phyloP scores from a whole-genome alignment of 1,140 invertebrate species.

The Monomorium pharaonis region DNA sequence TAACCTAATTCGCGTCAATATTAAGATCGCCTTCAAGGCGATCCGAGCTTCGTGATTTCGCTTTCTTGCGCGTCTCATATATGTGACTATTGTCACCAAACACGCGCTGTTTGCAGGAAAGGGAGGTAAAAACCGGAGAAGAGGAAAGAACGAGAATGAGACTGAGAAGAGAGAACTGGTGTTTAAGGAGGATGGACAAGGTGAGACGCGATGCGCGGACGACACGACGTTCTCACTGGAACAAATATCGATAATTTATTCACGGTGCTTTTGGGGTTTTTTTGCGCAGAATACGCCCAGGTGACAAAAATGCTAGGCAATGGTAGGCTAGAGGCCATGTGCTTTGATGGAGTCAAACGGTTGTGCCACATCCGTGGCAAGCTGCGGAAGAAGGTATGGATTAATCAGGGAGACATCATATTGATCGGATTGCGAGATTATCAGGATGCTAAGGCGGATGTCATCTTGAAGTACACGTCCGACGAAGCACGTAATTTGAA shows the following conservation, averaged over 20 bases:
- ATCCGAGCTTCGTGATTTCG: neutral
- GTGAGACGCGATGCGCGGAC: constrained; percentile 75
- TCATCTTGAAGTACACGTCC: constrained; percentile 99
- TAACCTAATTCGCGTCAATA: constrained; percentile 72
- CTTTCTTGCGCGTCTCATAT: neutral
- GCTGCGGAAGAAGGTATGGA: constrained; percentile 99
- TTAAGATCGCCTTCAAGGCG: constrained; percentile 35
- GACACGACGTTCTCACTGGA: neutral
- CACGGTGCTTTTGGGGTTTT: constrained; percentile 4
- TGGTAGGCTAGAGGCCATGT: constrained; percentile 99
- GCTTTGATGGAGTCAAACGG: constrained; percentile 99
- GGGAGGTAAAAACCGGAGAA: constrained; percentile 99
- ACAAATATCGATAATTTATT: neutral
- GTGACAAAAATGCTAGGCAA: constrained; percentile 99
- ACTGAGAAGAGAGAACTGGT: constrained; percentile 99
- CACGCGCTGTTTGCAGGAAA: constrained; percentile 89
- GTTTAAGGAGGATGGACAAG: constrained; percentile 99
- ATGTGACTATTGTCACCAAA: neutral
- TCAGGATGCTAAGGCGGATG: constrained; percentile 99
- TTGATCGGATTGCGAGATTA: constrained; percentile 98
- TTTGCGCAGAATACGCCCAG: constrained; percentile 96
- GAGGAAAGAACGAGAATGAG: constrained; percentile 99
- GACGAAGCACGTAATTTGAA: constrained; percentile 99
- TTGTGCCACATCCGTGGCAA: constrained; percentile 99
- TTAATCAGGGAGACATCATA: constrained; percentile 99